Conservation (phyloP, 2,888 invertebrate species). For the Acleris sparsana region DNA sequence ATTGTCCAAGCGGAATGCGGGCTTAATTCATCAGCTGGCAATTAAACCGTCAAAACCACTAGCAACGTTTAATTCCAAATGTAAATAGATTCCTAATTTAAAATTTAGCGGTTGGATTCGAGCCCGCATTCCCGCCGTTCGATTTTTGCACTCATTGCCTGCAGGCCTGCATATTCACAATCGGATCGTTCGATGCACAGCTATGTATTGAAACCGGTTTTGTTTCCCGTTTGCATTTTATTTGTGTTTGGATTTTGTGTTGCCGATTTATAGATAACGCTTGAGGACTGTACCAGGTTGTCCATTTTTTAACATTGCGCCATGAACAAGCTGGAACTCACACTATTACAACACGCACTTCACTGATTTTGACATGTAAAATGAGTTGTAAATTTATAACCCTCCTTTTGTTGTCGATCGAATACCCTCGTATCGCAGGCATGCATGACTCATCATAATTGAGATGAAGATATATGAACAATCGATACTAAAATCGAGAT, state of each 20-base stretch:
- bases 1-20: slow-evolving; percentile 31
- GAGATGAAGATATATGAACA: slow-evolving; percentile 48
- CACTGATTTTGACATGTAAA: slow-evolving; percentile 32
- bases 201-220: slow-evolving; percentile 57
- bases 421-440: slow-evolving; percentile 23
- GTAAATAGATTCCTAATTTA: slow-evolving; percentile 28
- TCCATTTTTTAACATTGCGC: slow-evolving; percentile 19
- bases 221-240: slow-evolving; percentile 56
- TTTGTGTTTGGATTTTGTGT: slow-evolving; percentile 46
- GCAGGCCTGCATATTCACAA: slow-evolving; percentile 65
- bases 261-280: slow-evolving; percentile 14
- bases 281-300: slow-evolving; percentile 8
- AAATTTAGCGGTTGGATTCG: slow-evolving; percentile 48
- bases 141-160: slow-evolving; percentile 75
- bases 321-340: slow-evolving; percentile 1
- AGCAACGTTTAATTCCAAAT: slow-evolving; percentile 26
- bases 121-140: slow-evolving; percentile 69
- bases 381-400: slow-evolving; percentile 43
- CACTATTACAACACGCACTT: slow-evolving; percentile 7
- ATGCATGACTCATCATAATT: slow-evolving; percentile 49
- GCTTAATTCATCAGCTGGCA: slow-evolving; percentile 59
- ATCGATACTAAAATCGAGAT: slow-evolving; percentile 50
- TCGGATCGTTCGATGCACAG: slow-evolving; percentile 65
- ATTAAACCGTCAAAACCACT: slow-evolving; percentile 39
- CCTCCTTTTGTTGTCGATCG: slow-evolving; percentile 30